phyloP scores from a whole-genome alignment of 92 coral and sea anemone species.

The Phenganax marumi region DNA sequence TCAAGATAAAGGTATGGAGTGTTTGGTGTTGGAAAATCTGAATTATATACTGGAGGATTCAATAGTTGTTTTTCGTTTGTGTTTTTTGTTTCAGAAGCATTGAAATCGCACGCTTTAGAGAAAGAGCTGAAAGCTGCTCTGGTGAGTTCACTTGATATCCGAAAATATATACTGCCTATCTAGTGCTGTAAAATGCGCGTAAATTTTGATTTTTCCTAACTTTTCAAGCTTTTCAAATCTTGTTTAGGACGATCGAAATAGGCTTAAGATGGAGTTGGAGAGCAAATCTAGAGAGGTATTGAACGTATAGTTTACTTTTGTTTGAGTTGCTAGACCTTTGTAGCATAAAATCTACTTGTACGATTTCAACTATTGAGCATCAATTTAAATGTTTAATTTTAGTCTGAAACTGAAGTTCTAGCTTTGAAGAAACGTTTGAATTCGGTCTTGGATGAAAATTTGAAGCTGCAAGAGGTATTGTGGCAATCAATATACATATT shows the following conservation, averaged over 20 bases:
- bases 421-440: constrained; percentile 32
- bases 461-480: constrained; percentile 23
- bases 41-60: background rate
- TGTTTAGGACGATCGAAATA: constrained; percentile 22
- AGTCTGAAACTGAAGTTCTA: constrained; percentile 19
- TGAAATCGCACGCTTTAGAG: background rate
- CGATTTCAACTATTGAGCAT: background rate
- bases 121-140: background rate
- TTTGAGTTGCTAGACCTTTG: background rate
- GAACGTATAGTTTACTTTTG: background rate
- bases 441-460: constrained; percentile 34
- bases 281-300: constrained; percentile 35
- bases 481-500: background rate
- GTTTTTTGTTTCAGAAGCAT: constrained; percentile 13
- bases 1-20: constrained; percentile 16
- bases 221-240: background rate
- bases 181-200: background rate
- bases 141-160: background rate
- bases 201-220: background rate
- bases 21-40: background rate
- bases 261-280: constrained; percentile 21
- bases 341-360: background rate
- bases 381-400: background rate
- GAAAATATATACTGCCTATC: background rate
- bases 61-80: background rate